Evolutionary conservation across 2,888 invertebrate species (phyloP).

Genomic region (Lycocerus yunnanus): DNA sequence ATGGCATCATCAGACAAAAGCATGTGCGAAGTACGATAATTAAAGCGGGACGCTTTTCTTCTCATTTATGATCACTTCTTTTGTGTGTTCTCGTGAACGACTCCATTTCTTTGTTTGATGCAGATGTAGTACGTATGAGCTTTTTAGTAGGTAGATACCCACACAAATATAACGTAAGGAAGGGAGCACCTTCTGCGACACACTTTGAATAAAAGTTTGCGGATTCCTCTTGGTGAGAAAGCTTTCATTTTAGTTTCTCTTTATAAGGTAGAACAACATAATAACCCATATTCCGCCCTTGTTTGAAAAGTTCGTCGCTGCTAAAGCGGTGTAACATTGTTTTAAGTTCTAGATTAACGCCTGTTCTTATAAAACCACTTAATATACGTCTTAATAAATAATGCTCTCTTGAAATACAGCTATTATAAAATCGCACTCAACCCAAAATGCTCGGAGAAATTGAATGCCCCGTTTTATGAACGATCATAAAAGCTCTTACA

Average conservation of each 20-base stretch:
- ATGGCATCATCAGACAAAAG: slow-evolving; percentile 51
- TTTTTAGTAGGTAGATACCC: slow-evolving; percentile 9
- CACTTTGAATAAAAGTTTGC: slow-evolving; percentile 25
- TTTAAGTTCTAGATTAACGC: slow-evolving; percentile 41
- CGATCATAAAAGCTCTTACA: slow-evolving; percentile 40
- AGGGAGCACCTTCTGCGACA: neutral
- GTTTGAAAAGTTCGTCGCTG: slow-evolving; percentile 27
- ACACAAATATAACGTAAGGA: neutral
- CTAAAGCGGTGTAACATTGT: slow-evolving; percentile 34
- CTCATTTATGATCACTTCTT: slow-evolving; percentile 29
- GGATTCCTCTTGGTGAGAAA: slow-evolving; percentile 17
- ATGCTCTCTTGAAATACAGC: slow-evolving; percentile 31
- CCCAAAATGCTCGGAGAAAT: slow-evolving; percentile 38
- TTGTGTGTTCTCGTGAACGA: slow-evolving; percentile 20
- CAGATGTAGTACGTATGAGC: slow-evolving; percentile 15
- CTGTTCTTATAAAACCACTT: slow-evolving; percentile 41
- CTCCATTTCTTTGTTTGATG: slow-evolving; percentile 24
- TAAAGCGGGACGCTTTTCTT: slow-evolving; percentile 44
- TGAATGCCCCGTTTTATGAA: slow-evolving; percentile 45
- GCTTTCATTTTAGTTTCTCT: slow-evolving; percentile 26
- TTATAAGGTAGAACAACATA: slow-evolving; percentile 18
- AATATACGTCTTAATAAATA: slow-evolving; percentile 45
- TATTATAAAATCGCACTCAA: slow-evolving; percentile 32
- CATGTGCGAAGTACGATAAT: slow-evolving; percentile 50
- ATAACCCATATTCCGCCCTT: slow-evolving; percentile 27